Conservation (phyloP, 2,797 vertebrate genomes). For the Acanthiza pusilla region DNA sequence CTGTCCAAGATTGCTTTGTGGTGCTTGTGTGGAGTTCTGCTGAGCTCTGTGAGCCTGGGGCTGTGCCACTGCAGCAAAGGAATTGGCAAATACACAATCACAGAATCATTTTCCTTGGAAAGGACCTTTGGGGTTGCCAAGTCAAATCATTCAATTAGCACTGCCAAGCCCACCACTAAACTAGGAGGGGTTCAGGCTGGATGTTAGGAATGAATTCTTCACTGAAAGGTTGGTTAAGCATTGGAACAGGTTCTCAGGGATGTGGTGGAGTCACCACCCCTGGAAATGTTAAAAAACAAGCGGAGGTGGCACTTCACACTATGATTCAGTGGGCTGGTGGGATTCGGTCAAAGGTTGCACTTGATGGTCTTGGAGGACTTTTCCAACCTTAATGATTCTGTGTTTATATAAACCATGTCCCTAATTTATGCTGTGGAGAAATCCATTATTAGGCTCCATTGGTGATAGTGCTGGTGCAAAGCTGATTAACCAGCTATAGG, state of each 20-base stretch:
- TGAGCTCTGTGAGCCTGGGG: not conserved
- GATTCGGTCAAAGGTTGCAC: not conserved
- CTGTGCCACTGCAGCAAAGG: not conserved
- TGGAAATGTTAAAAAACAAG: not conserved
- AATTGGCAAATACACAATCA: not conserved
- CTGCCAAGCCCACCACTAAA: not conserved
- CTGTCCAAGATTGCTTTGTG: not conserved
- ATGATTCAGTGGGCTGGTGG: not conserved
- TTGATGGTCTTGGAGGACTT: not conserved
- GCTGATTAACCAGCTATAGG: not conserved
- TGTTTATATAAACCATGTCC: not conserved
- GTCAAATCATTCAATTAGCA: not conserved
- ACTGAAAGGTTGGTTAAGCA: not conserved
- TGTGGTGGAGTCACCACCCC: not conserved
- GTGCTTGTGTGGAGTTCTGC: not conserved
- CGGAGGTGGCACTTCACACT: rapidly evolving
- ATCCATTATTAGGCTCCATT: not conserved
- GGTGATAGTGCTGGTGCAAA: not conserved
- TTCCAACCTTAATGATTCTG: not conserved
- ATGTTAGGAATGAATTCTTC: not conserved
- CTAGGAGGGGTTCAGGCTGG: not conserved
- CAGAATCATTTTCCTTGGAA: not conserved
- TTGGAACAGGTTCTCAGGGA: not conserved
- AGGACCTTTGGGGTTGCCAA: rapidly evolving
- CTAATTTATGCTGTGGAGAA: not conserved